Base-by-base conservation (phyloP, 2,113 vertebrate genomes). In the Hippocampus guttulatus region DNA sequence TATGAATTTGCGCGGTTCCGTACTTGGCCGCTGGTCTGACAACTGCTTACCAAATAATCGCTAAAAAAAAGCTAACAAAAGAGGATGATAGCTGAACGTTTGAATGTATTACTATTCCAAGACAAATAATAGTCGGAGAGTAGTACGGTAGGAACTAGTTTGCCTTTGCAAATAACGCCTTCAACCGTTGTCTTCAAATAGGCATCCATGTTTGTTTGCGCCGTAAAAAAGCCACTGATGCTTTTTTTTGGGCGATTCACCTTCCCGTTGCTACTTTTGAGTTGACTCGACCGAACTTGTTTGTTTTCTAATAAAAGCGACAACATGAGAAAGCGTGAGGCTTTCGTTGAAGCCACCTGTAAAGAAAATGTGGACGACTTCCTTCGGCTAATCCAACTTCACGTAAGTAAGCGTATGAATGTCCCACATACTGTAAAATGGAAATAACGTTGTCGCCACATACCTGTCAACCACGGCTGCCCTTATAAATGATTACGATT, bases 311-410 rank as follows among this genome's bases (percentile, higher is more conserved):
- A 30, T 51, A 10, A 62, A 81, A 57, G 16, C 20, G 21, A 8
- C 62, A 82, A 51, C 8, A 94, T 92, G 89, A 93, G 92, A 41
- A 98, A 94, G 73, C 92, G 93, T 0, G 84, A 95, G 68, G 80
- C 82, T 0, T 96, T 99, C 90, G 58, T 98, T 61, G 84, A 90
- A 12, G 84, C 91, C 0, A 91, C 90, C 4, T 91, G 88, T 33
- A 92, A 88, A 64, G 91, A 95, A 16, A 91, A 91, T 30, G 73
- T 92, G 63, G 90, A 91, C 64, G 92, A 94, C 0, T 97, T 98
- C 78, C 84, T 98, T 67, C 80, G 33, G 25, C 96, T 95, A 41
- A 86, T 94, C 66, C 87, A 81, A 45, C 91, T 83, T 61, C 87
- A 95, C 65, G 97, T 99, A 90, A 94, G 96, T 95, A 74, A 27